Percentiles rank a stretch among this genome's conserved stretches.
Evolutionary conservation across 1,140 invertebrate species (phyloP).

Genomic region (Hestina assimilis): DNA sequence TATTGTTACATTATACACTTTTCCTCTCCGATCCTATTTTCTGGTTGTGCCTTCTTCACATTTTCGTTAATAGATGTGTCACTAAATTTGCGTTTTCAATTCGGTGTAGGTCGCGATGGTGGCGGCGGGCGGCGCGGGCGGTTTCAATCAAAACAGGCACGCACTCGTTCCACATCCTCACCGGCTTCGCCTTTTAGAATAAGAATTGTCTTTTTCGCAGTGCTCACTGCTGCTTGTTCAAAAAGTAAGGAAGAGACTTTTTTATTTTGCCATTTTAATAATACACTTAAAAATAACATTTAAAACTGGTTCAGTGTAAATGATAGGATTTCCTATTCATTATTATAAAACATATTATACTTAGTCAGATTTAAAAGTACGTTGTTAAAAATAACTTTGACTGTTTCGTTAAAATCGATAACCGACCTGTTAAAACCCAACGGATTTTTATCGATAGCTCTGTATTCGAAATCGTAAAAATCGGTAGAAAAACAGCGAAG

Average conservation of each 20-base stretch:
- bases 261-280: background rate
- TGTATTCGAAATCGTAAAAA: too few relatives aligned
- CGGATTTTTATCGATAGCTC: too few relatives aligned
- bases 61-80: slow-evolving; percentile 75
- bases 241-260: slow-evolving; percentile 51
- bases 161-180: slow-evolving; percentile 74
- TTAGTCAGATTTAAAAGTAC: too few relatives aligned
- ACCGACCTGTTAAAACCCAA: too few relatives aligned
- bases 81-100: slow-evolving; percentile 76
- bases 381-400: too few relatives aligned
- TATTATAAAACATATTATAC: too few relatives aligned
- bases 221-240: slow-evolving; percentile 43
- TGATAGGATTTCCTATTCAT: too few relatives aligned
- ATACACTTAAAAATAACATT: background rate
- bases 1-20: slow-evolving; percentile 35
- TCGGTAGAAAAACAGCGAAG: too few relatives aligned
- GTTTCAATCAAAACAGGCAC: slow-evolving; percentile 76
- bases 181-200: slow-evolving; percentile 72
- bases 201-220: slow-evolving; percentile 76
- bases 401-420: too few relatives aligned
- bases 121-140: slow-evolving; percentile 49
- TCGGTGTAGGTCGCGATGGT: slow-evolving; percentile 53
- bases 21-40: slow-evolving; percentile 52
- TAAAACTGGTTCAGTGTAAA: too few relatives aligned
- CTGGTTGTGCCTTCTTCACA: slow-evolving; percentile 57